Evolutionary conservation across 2,113 vertebrate genomes (phyloP).

Genomic region (Thermophis baileyi): DNA sequence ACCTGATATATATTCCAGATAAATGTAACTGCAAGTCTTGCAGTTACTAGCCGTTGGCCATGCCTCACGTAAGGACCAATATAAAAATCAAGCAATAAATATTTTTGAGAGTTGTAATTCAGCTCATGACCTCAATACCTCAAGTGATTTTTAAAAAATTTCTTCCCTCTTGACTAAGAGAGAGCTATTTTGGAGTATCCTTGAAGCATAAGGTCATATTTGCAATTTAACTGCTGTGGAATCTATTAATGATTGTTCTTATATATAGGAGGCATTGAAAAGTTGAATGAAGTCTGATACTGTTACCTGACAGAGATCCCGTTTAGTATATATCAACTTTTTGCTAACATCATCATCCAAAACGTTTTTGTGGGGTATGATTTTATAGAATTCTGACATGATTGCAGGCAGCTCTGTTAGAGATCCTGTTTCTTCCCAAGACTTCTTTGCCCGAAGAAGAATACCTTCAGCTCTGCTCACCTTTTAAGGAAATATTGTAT

Average conservation of each 20-base stretch:
- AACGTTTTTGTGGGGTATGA: constrained; percentile 63
- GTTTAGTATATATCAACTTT: constrained; percentile 70
- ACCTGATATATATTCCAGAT: background rate
- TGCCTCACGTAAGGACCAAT: background rate
- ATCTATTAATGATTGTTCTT: background rate
- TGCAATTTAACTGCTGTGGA: background rate
- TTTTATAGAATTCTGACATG: constrained; percentile 68
- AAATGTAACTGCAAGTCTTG: background rate
- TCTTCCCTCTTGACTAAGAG: background rate
- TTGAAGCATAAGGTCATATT: background rate
- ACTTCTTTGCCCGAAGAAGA: constrained; percentile 72
- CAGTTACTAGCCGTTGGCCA: background rate
- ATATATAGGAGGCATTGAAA: background rate
- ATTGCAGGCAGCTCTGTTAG: constrained; percentile 40
- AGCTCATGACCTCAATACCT: background rate
- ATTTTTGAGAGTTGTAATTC: background rate
- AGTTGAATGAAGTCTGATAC: background rate
- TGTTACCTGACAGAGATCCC: constrained; percentile 85
- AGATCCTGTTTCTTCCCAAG: constrained; percentile 37
- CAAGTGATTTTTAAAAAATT: background rate
- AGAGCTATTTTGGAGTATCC: background rate
- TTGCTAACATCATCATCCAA: background rate
- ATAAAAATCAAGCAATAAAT: background rate
- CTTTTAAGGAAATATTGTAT: constrained; percentile 53
- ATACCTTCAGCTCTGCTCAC: constrained; percentile 82